phyloP scores from a whole-genome alignment of 2,113 vertebrate species.

The Macrotis lagotis region DNA sequence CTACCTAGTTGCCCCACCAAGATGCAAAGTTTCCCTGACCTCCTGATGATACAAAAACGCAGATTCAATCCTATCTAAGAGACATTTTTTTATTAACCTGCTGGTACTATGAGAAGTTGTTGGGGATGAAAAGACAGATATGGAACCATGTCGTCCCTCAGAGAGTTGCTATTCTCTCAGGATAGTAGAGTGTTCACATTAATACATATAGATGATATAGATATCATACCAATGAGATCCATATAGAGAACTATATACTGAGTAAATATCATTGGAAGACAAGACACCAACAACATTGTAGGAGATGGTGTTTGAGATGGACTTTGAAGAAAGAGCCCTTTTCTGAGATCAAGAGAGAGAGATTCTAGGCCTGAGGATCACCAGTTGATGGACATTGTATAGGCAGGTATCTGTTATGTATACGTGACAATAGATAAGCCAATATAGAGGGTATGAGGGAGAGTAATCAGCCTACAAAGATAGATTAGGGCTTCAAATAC shows the following conservation, averaged over 20 bases:
- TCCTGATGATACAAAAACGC: neutral
- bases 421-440: neutral
- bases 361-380: neutral
- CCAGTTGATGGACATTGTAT: neutral
- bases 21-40: too few relatives aligned
- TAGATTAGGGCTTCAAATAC: neutral
- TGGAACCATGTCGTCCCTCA: neutral
- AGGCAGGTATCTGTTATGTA: neutral
- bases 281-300: neutral
- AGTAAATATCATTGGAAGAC: neutral
- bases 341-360: neutral
- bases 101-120: neutral
- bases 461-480: neutral
- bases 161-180: neutral
- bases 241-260: neutral
- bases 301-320: neutral
- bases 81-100: neutral
- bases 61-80: neutral
- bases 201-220: too few relatives aligned
- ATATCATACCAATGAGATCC: too few relatives aligned
- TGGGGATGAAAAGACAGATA: fast-evolving
- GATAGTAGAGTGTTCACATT: neutral
- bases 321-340: neutral
- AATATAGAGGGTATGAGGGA: neutral
- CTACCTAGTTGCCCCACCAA: too few relatives aligned